phyloP scores from a whole-genome alignment of 2,113 vertebrate genomes.

The Blennius ocellaris region DNA sequence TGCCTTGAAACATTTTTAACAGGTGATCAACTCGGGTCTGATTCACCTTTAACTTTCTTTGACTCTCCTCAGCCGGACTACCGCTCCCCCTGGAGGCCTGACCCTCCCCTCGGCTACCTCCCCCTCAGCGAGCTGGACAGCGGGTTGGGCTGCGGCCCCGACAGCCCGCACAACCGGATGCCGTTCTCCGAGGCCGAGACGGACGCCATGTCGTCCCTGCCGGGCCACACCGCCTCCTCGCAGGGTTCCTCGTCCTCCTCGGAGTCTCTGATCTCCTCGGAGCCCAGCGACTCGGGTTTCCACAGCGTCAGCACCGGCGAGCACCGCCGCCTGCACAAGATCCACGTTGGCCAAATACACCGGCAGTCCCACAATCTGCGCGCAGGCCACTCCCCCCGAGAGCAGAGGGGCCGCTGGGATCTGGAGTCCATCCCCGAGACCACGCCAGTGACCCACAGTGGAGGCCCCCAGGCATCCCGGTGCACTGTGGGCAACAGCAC shows the following conservation, averaged over 20 bases:
- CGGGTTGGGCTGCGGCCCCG: slow-evolving; percentile 65
- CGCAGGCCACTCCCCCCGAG: slow-evolving; percentile 66
- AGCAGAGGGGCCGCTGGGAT: slow-evolving; percentile 80
- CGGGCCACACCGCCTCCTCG: slow-evolving; percentile 70
- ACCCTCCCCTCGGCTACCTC: slow-evolving; percentile 57
- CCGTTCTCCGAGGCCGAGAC: slow-evolving; percentile 71
- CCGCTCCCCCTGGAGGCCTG: slow-evolving; percentile 38
- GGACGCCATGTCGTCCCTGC: slow-evolving; percentile 66
- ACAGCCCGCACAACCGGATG: slow-evolving; percentile 64
- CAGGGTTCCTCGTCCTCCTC: slow-evolving; percentile 68
- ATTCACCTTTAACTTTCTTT: background rate
- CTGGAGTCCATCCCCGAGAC: slow-evolving; percentile 82
- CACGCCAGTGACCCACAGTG: slow-evolving; percentile 36
- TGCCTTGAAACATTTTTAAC: no score
- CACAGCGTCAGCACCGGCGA: slow-evolving; percentile 77
- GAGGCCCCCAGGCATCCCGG: slow-evolving; percentile 38
- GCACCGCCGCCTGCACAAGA: slow-evolving; percentile 71
- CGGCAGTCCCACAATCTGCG: slow-evolving; percentile 58
- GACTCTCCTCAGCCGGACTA: slow-evolving; percentile 60
- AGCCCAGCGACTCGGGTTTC: slow-evolving; percentile 78
- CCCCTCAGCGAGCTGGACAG: slow-evolving; percentile 74
- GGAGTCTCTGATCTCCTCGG: slow-evolving; percentile 65
- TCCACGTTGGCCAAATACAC: slow-evolving; percentile 59
- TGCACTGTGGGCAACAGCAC: slow-evolving; percentile 76
- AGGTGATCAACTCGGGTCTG: no score